These are phyloP conservation scores for Oxyscelio sp. DNA, from an alignment of 2,888 invertebrate genomes.

Conservation along the genomic window DNA sequence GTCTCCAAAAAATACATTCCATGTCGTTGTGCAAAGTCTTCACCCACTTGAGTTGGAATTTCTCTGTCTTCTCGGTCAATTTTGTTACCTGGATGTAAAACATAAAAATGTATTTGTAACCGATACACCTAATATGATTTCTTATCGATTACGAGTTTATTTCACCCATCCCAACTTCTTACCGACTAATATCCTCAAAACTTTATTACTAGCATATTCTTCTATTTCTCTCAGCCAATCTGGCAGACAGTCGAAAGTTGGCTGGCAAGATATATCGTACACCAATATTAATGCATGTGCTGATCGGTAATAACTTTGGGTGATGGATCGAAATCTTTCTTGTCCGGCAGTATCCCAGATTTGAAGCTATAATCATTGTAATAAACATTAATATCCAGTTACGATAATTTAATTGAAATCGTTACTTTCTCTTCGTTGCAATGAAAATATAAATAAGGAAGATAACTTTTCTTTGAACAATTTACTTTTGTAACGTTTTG, in stretches of 20 bases:
- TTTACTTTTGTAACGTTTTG: no score
- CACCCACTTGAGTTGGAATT: constrained; percentile 97
- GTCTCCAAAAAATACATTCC: constrained; percentile 99
- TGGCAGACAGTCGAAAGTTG: constrained; percentile 98
- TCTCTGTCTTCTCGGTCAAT: constrained; percentile 98
- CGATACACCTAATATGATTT: no score
- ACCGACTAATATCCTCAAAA: constrained; percentile 98
- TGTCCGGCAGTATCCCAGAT: constrained; percentile 99
- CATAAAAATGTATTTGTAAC: no score
- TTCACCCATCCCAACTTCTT: constrained; percentile 85
- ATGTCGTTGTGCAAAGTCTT: constrained; percentile 98
- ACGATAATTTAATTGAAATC: no score
- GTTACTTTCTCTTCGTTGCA: no score
- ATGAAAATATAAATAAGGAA: no score
- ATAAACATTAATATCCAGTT: no score
- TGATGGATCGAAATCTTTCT: constrained; percentile 98
- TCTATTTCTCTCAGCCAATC: constrained; percentile 99
- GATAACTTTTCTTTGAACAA: no score
- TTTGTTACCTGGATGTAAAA: constrained; percentile 99
- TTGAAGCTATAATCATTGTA: constrained; percentile 93
- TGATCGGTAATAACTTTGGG: constrained; percentile 98
- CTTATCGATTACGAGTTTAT: no score
- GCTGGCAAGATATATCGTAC: constrained; percentile 99
- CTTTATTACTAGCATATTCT: constrained; percentile 98
- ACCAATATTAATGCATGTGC: constrained; percentile 99